These are phyloP conservation scores for Pluvialis apricaria DNA, from an alignment of 2,113 vertebrate species.

Conservation along the genomic window DNA sequence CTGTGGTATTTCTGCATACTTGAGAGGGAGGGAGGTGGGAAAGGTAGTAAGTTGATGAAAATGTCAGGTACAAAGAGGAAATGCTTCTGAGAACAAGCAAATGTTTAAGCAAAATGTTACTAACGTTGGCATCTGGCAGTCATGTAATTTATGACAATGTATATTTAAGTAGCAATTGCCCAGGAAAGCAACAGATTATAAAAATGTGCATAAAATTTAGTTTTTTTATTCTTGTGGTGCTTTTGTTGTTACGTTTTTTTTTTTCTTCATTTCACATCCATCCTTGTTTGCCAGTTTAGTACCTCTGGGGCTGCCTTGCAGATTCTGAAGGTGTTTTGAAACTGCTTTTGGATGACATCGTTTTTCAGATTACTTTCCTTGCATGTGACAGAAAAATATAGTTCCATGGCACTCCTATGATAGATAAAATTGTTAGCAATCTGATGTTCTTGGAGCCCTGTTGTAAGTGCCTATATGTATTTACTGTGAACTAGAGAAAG, in stretches of 20 bases:
- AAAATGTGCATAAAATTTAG: background rate
- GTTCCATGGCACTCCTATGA: background rate
- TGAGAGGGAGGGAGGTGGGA: background rate
- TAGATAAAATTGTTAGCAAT: background rate
- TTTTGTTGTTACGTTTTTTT: background rate
- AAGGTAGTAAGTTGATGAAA: background rate
- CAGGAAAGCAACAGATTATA: background rate
- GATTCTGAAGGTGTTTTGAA: background rate
- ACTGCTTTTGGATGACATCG: background rate
- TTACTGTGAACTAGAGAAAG: background rate
- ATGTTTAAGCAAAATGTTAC: background rate
- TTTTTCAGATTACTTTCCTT: background rate
- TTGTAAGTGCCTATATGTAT: background rate
- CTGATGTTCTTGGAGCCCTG: background rate
- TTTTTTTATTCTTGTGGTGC: background rate
- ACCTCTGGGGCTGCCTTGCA: background rate
- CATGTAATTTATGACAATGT: background rate
- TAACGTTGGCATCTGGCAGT: background rate
- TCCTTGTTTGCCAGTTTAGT: background rate
- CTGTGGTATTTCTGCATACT: background rate
- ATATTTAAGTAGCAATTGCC: constrained; percentile 1
- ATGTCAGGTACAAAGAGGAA: background rate
- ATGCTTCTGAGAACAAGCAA: background rate
- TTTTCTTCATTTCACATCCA: background rate
- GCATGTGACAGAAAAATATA: background rate